Evolutionary conservation across 2,888 invertebrate species (phyloP), one percentile per base, ranked within the genome.

Genomic region (Ectemnius cavifrons): DNA sequence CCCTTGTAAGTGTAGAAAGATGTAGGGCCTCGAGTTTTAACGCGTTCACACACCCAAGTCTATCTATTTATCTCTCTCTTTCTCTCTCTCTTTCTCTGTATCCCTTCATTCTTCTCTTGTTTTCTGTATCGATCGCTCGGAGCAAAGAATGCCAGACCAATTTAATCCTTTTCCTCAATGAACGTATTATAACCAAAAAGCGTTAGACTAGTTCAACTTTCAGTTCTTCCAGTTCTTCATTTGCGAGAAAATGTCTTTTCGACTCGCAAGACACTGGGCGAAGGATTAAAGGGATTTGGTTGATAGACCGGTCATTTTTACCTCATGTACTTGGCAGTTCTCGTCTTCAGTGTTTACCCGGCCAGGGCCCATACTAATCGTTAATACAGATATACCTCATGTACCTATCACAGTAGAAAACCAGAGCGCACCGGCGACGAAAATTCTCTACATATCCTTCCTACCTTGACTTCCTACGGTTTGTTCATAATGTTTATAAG

Each of bases 351-450:
- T 61, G 20, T 11, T 56, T n/a, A n/a, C 20, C 23, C 60, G 62
- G 67, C 52, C 63, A 56, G 61, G 63, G 37, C 66, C 72, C 76
- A 81, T 63, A 70, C 70, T 77, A 71, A 66, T 74, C 68, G 73
- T 77, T 62, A 79, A 77, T 73, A 82, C 78, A 82, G 71, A 82
- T 82, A 82, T 82, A 82, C 82, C 82, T 82, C 82, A 82, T 82
- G 78, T 77, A 73, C 60, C 37, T 37, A 37, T 37, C 64, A 65
- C 70, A 74, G 71, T 63, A 76, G 68, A 74, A 37, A 67, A 71
- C 73, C 68, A 65, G 59, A 59, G 57, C 56, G 71, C 68, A 45
- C 20, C 46, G 60, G 66, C 78, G 71, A 74, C 73, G 73, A 80
- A 75, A 81, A 77, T 80, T 68, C 16, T 52, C 59, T 72, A 82